Base-by-base conservation (phyloP, 2,797 vertebrate species). In the Gallinago stenura region DNA sequence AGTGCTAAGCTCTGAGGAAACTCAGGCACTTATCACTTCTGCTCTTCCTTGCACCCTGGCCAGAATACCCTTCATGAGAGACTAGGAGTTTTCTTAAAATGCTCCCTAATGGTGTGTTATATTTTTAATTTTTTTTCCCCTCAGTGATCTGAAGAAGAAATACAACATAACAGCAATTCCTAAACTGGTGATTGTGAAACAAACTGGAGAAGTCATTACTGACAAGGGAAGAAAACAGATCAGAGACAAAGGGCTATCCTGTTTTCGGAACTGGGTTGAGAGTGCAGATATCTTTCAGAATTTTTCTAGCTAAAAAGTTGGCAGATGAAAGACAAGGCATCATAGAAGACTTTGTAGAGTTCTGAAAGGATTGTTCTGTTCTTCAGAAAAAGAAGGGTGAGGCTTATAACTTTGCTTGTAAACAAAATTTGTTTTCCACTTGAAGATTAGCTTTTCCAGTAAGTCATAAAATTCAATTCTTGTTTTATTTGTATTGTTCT, bases 151-250 rank as follows among this genome's bases (percentile, higher is more conserved):
- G 96, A 99, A 98, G 98, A 99, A 98, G 97, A 99, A 98, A 91
- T 99, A 99, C 97, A 98, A 98, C 96, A 98, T 99, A 97, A 99
- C 99, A 5, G 98, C 98, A 18, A 98, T 99, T 77, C 99, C 99
- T 95, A 99, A 98, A 94, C 98, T 99, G 86, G 99, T 99, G 97
- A 98, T 99, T 17, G 98, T 99, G 98, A 99, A 99, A 96, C 99
- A 99, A 95, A 99, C 98, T 26, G 99, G 99, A 33, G 98, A 99
- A 33, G 98, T 99, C 94, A 99, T 99, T 98, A 99, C 99, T 3
- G 98, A 99, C 97, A 99, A 99, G 97, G 99, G 99, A 96, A 97
- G 99, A 90, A 99, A 99, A 91, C 99, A 99, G 97, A 99, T 99
- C 97, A 97, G 98, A 61, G 99, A 99, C 70, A 97, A 94, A 56